Evolutionary conservation across 2,113 vertebrate genomes (phyloP).

Genomic region (Argyrosomus japonicus): DNA sequence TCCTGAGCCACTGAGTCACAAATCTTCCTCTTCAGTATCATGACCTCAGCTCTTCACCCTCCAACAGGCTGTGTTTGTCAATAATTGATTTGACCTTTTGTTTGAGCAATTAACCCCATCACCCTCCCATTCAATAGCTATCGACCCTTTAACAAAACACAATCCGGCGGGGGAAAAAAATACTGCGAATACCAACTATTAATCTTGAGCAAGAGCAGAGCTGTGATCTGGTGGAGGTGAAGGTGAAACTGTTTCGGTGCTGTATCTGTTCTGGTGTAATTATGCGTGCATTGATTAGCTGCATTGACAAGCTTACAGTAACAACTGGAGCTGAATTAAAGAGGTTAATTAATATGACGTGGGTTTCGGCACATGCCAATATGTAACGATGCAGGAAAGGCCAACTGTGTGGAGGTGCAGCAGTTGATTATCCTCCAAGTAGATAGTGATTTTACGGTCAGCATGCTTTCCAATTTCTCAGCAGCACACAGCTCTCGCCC

Average conservation of each 20-base stretch:
- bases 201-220: constrained; percentile 14
- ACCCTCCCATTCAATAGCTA: constrained; percentile 49
- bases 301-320: constrained; percentile 59
- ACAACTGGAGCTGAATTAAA: constrained; percentile 56
- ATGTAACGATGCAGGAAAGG: constrained; percentile 40
- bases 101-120: constrained; percentile 71
- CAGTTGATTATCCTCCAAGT: constrained; percentile 41
- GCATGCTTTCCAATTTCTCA: constrained; percentile 4
- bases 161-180: constrained; percentile 13
- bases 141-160: constrained; percentile 49
- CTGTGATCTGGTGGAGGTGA: not conserved
- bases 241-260: not conserved
- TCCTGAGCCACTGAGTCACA: not conserved
- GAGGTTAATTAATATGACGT: constrained; percentile 69
- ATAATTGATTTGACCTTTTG: constrained; percentile 68
- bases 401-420: constrained; percentile 27
- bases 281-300: constrained; percentile 57
- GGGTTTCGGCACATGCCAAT: constrained; percentile 47
- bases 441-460: constrained; percentile 47
- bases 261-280: constrained; percentile 36
- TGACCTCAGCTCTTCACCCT: constrained; percentile 40
- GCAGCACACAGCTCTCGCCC: not conserved
- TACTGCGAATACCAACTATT: constrained; percentile 39
- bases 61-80: constrained; percentile 25
- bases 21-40: constrained; percentile 22